These are phyloP conservation scores for Spicauda simplicius DNA, from an alignment of 2,888 invertebrate genomes.

Conservation along the genomic window DNA sequence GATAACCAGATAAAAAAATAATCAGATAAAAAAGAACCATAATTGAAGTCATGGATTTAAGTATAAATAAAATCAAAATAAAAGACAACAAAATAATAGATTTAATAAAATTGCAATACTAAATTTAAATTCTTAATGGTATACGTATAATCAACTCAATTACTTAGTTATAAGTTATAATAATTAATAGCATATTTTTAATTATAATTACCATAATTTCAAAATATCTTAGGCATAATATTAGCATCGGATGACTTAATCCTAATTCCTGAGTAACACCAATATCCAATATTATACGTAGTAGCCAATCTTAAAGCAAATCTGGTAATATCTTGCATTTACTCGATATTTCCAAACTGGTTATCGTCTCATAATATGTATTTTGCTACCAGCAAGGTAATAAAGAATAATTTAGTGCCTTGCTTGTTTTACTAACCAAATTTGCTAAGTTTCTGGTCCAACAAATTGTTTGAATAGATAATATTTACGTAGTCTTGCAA, in stretches of 20 bases:
- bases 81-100: too few relatives aligned
- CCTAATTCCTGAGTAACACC: too few relatives aligned
- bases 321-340: constrained; percentile 2
- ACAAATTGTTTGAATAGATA: constrained; percentile 22
- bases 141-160: too few relatives aligned
- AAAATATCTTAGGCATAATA: neutral
- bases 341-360: constrained; percentile 33
- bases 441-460: constrained; percentile 35
- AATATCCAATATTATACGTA: too few relatives aligned
- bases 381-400: constrained; percentile 39
- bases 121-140: too few relatives aligned
- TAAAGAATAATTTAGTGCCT: constrained; percentile 44
- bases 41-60: too few relatives aligned
- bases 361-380: constrained; percentile 39
- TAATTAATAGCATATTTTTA: too few relatives aligned
- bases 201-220: neutral
- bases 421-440: constrained; percentile 40
- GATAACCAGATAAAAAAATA: too few relatives aligned
- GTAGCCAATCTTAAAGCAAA: neutral
- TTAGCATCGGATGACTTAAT: neutral
- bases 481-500: constrained; percentile 5
- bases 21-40: too few relatives aligned
- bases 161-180: too few relatives aligned
- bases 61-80: too few relatives aligned
- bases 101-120: too few relatives aligned